Base-by-base conservation (phyloP, 2,113 vertebrate species). In the Anarrhichthys ocellatus region DNA sequence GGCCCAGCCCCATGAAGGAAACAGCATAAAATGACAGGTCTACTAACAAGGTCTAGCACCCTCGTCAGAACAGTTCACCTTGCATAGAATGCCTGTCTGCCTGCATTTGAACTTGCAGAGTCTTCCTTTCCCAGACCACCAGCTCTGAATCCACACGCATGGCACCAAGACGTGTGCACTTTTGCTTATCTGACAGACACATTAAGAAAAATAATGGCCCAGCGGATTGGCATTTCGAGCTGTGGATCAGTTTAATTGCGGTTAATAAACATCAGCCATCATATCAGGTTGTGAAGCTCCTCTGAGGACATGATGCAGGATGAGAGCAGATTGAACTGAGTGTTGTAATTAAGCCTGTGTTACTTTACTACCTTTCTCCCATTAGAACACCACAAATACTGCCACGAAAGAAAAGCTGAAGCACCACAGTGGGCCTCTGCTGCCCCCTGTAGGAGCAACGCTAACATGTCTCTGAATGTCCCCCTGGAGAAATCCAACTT, bases 381-480 rank as follows among this genome's bases (percentile, higher is more conserved):
- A 65, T 46, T 64, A 65, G 52, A 80, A 18, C 69, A 42, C 14
- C 61, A 44, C 6, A 65, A 77, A 74, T 62, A 34, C 66, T 68
- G 40, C 58, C 38, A 52, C 50, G 64, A 0, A 44, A 38, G 36
- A 22, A 34, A 13, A 44, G 27, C 40, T 4, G 24, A 14, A 15
- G 24, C 20, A 4, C 4, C n/a, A 52, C 24, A 63, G 24, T 62
- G 73, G 64, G 34, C 46, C 84, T 90, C 68, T 89, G 82, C 88
- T 90, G 87, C 91, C 82, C 84, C 65, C 85, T 90, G 82, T n/a
- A 67, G 91, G 29, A 48, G 13, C 5, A 80, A 38, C 9, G 6
- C 29, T 22, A 22, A 22, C 36, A 17, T 24, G 62, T 32, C 10
- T 50, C 18, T 64, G 6, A 73, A 70, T 46, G 34, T 46, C 58